Base-by-base conservation (phyloP, 1,140 invertebrate species). In the Zaprionus inermis region DNA sequence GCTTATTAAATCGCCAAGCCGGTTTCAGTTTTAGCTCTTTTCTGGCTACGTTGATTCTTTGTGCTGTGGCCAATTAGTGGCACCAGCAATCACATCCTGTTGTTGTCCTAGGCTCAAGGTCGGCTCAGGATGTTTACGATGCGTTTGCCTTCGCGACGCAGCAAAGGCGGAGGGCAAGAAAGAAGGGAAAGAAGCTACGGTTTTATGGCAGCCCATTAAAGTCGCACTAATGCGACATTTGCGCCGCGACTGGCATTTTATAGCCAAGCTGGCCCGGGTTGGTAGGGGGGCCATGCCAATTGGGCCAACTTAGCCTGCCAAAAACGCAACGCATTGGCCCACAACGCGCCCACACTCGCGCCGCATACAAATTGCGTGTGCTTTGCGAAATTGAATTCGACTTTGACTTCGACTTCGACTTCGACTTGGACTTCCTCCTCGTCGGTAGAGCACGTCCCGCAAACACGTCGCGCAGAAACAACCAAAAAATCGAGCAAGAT, bases 341-440 rank as follows among this genome's bases (percentile, higher is more conserved):
- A 57, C 16, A 44, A 0, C 24, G 5, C 38, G 7, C 38, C 38
- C 38, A 24, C 11, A n/a, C 55, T 51, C 20, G 24, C 22, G 55
- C 71, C 88, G 83, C 84, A 86, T 86, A 86, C 83, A 82, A 86
- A 86, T 81, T 59, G 59, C 14, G 54, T n/a, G 30, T 57, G 30
- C 54, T 30, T 88, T 82, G 76, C 83, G 79, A 82, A 81, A 79
- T 65, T 59, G 20, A 30, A 55, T 41, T 24, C 22, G 22, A 4
- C 22, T 4, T 24, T 44, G 16, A 69, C 61, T 58, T 24, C 22
- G 22, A 4, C 22, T 4, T 24, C 36, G 16, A 69, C 61, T 58
- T 59, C 58, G 70, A 14, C 55, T n/a, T 28, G 2, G 22, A 54
- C 24, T 22, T 22, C 51, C 11, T 54, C 44, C 14, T 44, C 30